phyloP scores from a whole-genome alignment of 2,888 invertebrate genomes.

The Tridacna gigas region DNA sequence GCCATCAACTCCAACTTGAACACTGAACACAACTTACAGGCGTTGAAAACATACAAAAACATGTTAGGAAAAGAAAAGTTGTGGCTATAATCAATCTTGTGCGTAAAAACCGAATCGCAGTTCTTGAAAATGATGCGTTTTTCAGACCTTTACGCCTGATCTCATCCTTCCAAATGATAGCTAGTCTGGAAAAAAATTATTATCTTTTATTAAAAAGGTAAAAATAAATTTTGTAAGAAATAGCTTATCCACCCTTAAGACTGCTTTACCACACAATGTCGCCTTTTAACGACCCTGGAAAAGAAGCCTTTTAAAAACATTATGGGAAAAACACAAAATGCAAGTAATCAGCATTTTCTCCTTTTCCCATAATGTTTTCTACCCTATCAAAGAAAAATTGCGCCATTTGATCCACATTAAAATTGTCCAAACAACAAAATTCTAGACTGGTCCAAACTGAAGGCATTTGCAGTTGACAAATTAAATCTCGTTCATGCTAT shows the following conservation, averaged over 20 bases:
- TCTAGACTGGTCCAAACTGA: too few species aligned
- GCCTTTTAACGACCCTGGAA: not conserved
- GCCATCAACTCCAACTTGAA: not conserved
- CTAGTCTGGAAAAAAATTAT: slow-evolving; percentile 83
- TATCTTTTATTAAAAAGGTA: not conserved
- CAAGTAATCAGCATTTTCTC: not conserved
- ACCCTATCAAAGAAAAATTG: not conserved
- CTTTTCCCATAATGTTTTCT: slow-evolving; percentile 2
- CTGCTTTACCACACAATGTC: not conserved
- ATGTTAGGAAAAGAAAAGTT: slow-evolving; percentile 84
- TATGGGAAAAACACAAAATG: not conserved
- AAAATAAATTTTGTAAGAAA: too few species aligned
- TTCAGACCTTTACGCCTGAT: slow-evolving; percentile 85
- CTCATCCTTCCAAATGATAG: slow-evolving; percentile 87
- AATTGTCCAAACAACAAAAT: too few species aligned
- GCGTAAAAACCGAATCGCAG: slow-evolving; percentile 86
- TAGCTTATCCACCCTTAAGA: too few species aligned
- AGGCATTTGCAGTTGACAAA: too few species aligned
- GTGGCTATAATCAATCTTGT: slow-evolving; percentile 85
- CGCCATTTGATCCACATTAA: too few species aligned
- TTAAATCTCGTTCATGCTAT: too few species aligned
- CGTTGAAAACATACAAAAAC: slow-evolving; percentile 86
- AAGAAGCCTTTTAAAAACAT: not conserved
- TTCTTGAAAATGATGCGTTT: slow-evolving; percentile 86
- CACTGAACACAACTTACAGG: slow-evolving; percentile 85